Conservation (phyloP, 2,113 vertebrate genomes). For the Sialia sialis region DNA sequence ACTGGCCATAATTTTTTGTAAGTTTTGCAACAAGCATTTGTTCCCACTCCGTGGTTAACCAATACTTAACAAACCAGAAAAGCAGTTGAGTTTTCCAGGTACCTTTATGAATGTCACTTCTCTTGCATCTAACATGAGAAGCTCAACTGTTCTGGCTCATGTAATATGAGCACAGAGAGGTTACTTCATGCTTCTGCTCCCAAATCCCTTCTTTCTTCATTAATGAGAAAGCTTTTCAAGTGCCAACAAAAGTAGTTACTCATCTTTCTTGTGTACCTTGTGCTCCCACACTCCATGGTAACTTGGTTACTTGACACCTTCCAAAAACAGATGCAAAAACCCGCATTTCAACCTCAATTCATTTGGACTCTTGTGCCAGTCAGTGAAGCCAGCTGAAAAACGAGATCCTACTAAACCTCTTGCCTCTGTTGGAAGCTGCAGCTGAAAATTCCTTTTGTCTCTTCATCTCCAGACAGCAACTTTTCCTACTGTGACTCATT, state of each 20-base stretch:
- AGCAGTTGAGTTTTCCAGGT: neutral
- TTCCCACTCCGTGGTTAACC: neutral
- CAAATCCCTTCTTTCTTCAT: neutral
- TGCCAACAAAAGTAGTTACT: neutral
- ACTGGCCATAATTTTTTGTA: neutral
- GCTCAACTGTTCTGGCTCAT: neutral
- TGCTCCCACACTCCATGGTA: neutral
- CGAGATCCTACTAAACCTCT: neutral
- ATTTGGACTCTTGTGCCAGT: neutral
- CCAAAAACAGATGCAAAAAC: neutral
- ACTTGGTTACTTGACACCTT: neutral
- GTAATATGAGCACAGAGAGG: neutral
- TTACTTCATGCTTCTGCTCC: neutral
- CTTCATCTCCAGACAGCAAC: neutral
- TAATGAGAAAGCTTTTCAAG: neutral
- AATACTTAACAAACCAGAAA: neutral
- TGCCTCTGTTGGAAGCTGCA: constrained; percentile 7
- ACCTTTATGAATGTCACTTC: neutral
- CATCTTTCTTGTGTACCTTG: neutral
- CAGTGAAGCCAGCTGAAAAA: neutral
- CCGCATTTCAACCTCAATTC: neutral
- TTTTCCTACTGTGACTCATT: neutral
- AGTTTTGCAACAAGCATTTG: neutral
- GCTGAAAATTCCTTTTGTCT: constrained; percentile 1
- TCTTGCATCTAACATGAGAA: neutral